Base-by-base conservation (phyloP, 2,888 invertebrate genomes). In the Alloplasta piceator region DNA sequence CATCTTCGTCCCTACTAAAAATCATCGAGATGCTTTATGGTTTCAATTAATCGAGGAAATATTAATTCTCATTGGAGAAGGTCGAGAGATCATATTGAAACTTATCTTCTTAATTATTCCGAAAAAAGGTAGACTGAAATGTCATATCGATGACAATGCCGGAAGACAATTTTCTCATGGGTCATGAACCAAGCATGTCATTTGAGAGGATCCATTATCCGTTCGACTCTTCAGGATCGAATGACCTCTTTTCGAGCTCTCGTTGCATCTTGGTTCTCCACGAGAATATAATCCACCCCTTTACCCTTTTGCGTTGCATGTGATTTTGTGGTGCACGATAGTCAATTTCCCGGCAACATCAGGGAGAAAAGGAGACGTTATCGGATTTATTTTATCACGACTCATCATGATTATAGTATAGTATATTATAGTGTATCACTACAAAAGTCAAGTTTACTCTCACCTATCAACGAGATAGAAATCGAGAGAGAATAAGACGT, bases 331-430 rank as follows among this genome's bases (percentile, higher is more conserved):
- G 48, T 39, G n/a, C 61, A 14, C 41, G 50, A 72, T 72, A 60
- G 43, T 66, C 78, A 78, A 78, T 78, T 78, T 78, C 67, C 58
- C 46, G 38, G 64, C 9, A 50, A 61, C 38, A 26, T 26, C 26
- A 12, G 48, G 5, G 16, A n/a, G 46, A 63, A 72, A 66, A 26
- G 16, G 52, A n/a, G 66, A 66, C 52, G 52, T 71, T 78, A 78
- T 78, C 66, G 58, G 43, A 66, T 66, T 67, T 66, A 50, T 38
- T 52, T 38, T 39, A 38, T n/a, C 52, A 16, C 7, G n/a, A 10
- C 7, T 39, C 41, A n/a, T 26, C 26, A 26, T 26, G 26, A 26
- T 26, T 26, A 26, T 26, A 26, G 26, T 26, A 3, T 26, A 3
- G 26, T 26, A 26, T 3, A n/a, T n/a, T n/a, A n/a, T n/a, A n/a